Conservation (phyloP, 2,113 vertebrate genomes). For the Mungos mungo region DNA sequence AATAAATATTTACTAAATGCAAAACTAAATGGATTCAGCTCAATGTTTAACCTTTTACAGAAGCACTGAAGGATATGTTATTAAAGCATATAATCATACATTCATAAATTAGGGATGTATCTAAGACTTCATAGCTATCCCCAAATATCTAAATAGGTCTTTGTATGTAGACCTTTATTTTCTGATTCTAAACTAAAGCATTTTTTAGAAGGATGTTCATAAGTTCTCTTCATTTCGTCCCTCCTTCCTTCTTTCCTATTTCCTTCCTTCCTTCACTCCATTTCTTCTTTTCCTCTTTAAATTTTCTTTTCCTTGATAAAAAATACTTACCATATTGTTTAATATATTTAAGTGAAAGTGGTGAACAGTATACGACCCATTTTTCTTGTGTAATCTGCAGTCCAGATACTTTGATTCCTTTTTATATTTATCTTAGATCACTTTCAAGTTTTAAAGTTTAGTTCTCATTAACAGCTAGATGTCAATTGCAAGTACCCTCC, state of each 20-base stretch:
- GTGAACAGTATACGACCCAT: background rate
- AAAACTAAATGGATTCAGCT: slow-evolving; percentile 19
- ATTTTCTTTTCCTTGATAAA: background rate
- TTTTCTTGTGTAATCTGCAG: background rate
- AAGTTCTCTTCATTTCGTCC: background rate
- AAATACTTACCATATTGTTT: background rate
- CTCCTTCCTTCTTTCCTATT: background rate
- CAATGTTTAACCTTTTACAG: slow-evolving; percentile 18
- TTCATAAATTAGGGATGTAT: slow-evolving; percentile 16
- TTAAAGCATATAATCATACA: slow-evolving; percentile 15
- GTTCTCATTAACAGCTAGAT: slow-evolving; percentile 22
- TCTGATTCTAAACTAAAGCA: slow-evolving; percentile 30
- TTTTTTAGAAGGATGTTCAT: background rate
- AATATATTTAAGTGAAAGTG: background rate
- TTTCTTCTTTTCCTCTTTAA: background rate
- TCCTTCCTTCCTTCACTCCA: background rate
- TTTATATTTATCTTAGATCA: background rate
- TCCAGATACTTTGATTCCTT: background rate
- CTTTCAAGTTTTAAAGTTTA: slow-evolving; percentile 37
- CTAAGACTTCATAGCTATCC: background rate
- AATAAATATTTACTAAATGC: slow-evolving; percentile 55
- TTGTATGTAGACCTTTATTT: slow-evolving; percentile 36
- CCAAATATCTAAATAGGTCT: slow-evolving; percentile 26
- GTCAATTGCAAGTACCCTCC: background rate
- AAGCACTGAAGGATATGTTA: background rate